Base-by-base conservation (phyloP, 2,113 vertebrate species). In the Tricholaema leucomelas region DNA sequence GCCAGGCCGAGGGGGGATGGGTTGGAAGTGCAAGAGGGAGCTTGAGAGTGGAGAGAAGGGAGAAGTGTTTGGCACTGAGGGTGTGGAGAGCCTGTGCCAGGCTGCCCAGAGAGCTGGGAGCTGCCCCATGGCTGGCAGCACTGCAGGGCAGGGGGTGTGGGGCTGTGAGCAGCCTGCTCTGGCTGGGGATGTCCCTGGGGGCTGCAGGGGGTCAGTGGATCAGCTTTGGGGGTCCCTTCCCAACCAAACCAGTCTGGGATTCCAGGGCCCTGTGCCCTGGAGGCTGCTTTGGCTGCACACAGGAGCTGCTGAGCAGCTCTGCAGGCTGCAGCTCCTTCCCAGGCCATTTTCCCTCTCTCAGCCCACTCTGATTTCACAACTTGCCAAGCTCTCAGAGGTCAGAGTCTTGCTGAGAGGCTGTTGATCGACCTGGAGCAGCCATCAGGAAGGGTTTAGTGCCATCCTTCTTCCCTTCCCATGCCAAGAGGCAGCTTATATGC, bases 211-310 rank as follows among this genome's bases (percentile, higher is more conserved):
- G 38, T 16, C 18, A 20, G 11, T 20, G 12, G 56, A 12, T 21
- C 31, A 59, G 2, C 56, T 59, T 59, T 19, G 12, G 14, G 13
- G 56, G 31, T 20, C 56, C 12, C 56, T 33, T 60, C 58, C 60
- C 35, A 27, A 15, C 35, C 60, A 63, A 38, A 28, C 24, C 60
- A 38, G 23, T 9, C 60, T 28, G 15, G 25, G 60, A 11, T 38
- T 38, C 60, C 27, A 10, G 25, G 24, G 16, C 17, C 20, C 56
- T 58, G 10, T 58, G 56, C 15, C 81, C 60, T 81, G 40, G 42
- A 42, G 17, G 0, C 0, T 4, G 30, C 3, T 15, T 25, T 65
- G 59, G 17, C 59, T 2, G 1, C 25, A 36, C 59, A 5, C 0
- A 0, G 54, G 17, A 31, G 25, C 59, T 24, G 58, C 28, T 0